phyloP scores from a whole-genome alignment of 2,797 vertebrate genomes.

The Pantherophis vulpinus region DNA sequence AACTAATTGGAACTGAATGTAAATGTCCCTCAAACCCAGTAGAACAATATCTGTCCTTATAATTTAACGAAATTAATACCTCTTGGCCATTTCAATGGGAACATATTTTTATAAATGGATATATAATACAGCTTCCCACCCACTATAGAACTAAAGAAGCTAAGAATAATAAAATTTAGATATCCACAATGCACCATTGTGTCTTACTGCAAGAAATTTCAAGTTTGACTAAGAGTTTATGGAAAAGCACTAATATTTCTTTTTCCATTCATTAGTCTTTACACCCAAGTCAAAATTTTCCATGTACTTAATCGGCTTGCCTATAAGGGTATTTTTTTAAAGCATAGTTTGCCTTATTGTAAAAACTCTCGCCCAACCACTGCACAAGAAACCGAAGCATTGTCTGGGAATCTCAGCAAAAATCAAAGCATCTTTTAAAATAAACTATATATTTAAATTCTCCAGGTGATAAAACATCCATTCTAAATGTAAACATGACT shows the following conservation, averaged over 20 bases:
- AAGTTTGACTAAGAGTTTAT: not conserved
- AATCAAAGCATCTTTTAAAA: not conserved
- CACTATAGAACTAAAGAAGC: not conserved
- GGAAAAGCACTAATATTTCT: not conserved
- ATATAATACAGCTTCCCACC: not conserved
- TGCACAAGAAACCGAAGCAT: constrained; percentile 14
- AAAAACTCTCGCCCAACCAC: not conserved
- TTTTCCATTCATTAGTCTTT: not conserved
- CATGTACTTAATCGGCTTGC: not conserved
- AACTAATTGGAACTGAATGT: not conserved
- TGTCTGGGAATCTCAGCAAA: not conserved
- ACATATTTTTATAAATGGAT: not conserved
- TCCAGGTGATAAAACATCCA: not conserved
- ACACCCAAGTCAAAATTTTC: not conserved
- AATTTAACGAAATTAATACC: constrained; percentile 1
- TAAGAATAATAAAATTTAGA: not conserved
- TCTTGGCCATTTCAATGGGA: not conserved
- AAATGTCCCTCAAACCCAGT: not conserved
- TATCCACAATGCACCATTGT: not conserved
- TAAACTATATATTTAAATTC: not conserved
- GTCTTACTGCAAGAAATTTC: not conserved
- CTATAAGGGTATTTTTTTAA: not conserved
- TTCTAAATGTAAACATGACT: not conserved
- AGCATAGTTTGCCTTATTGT: accelerated
- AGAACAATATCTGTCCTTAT: not conserved